Base-by-base conservation (phyloP, 2,797 vertebrate genomes). In the Botia almorhae region DNA sequence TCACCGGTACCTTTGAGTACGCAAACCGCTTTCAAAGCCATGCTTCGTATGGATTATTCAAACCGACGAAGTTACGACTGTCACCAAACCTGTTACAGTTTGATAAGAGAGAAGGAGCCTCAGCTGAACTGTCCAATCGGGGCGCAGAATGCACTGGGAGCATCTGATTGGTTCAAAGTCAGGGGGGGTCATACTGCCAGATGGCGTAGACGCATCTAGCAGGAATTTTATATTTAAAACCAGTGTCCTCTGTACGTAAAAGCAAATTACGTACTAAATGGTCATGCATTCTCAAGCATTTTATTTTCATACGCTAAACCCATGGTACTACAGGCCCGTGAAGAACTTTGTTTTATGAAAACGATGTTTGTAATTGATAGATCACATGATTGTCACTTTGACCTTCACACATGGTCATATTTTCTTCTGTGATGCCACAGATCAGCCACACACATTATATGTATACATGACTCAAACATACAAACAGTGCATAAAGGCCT, bases 11-110 rank as follows among this genome's bases (percentile, higher is more conserved):
- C 94, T 82, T 90, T 93, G 51, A 95, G 69, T n/a, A 95, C 94
- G 5, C 94, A 95, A 0, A 95, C 94, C 0, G 93, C 94, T 0
- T 93, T 94, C 0, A 77, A 0, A 16, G 73, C 89, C 93, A 95
- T 94, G 0, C 84, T 85, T 6, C 2, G 19, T 63, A n/a, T 29
- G 26, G 16, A 29, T 14, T 36, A 36, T 1, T 1, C 46, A 78
- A 65, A 60, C 13, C 12, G 36, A 0, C 1, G 7, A 58, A 48
- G 23, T 58, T 74, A 7, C 29, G 39, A 23, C 6, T 2, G n/a
- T 10, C 4, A 21, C 7, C 46, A 3, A 65, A 69, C 8, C 14
- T 11, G 46, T 76, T 0, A 10, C 8, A 2, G 33, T 43, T 61
- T 46, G 39, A 65, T 55, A 55, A 29, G 74, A 65, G 12, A 12